Conservation (phyloP, 2,888 invertebrate species). For the Philereme transversata region DNA sequence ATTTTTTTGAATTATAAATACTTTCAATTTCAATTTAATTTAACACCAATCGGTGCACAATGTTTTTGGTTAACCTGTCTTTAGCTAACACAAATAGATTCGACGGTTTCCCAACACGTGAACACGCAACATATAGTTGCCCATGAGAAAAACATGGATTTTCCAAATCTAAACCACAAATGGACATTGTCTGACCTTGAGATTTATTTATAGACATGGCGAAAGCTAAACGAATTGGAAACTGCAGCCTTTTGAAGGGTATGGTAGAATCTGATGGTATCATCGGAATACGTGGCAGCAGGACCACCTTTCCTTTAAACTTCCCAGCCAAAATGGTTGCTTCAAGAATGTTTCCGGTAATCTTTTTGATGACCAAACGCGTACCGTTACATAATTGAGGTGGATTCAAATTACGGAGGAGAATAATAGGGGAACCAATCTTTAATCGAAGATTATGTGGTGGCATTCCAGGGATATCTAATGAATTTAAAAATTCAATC, state of each 20-base stretch:
- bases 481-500: not conserved
- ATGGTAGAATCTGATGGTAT: no score
- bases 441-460: not conserved
- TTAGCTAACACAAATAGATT: no score
- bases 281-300: not conserved
- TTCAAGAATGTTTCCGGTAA: not conserved
- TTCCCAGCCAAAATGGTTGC: constrained; percentile 3
- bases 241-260: constrained; percentile 4
- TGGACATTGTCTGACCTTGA: not conserved
- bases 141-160: constrained; percentile 1
- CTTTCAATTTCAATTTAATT: no score
- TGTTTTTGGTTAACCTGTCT: no score
- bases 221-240: not conserved
- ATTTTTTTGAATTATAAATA: no score
- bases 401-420: constrained; percentile 3
- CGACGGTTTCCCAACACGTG: no score
- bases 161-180: not conserved
- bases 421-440: not conserved
- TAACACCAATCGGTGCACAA: no score
- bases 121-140: not conserved
- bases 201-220: not conserved
- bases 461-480: not conserved
- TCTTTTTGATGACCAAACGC: not conserved
- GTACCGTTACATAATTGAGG: constrained; percentile 8
- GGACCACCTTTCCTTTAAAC: not conserved